Percentiles rank a stretch among this genome's conserved stretches.
These are phyloP conservation scores for Chloroceryle inda DNA, from an alignment of 2,797 vertebrate species.

Conservation along the genomic window DNA sequence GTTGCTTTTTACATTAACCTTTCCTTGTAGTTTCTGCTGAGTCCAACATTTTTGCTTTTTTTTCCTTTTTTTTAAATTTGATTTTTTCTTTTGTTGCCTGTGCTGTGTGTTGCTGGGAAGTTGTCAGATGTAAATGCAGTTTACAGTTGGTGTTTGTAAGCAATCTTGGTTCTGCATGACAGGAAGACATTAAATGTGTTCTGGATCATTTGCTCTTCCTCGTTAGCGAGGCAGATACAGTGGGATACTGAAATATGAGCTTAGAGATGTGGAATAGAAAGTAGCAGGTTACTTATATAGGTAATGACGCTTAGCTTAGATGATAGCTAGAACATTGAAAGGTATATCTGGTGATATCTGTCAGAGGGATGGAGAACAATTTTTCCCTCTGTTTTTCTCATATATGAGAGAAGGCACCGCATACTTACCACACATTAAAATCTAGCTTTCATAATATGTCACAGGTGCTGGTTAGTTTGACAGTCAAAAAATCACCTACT, in stretches of 20 bases:
- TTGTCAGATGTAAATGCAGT: background rate
- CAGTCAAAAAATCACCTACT: background rate
- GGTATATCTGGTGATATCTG: background rate
- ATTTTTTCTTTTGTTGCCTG: background rate
- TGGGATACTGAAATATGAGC: background rate
- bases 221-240: background rate
- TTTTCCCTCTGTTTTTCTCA: background rate
- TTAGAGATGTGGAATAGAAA: background rate
- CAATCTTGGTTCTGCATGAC: background rate
- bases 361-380: background rate
- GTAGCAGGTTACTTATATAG: background rate
- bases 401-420: background rate
- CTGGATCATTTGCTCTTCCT: background rate
- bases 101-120: background rate
- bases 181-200: background rate
- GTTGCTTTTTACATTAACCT: background rate
- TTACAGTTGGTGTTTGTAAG: background rate
- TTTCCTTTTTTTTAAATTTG: no score
- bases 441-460: background rate
- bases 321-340: background rate
- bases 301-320: background rate
- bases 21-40: background rate
- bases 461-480: background rate
- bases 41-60: background rate
- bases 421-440: background rate